phyloP scores from a whole-genome alignment of 1,140 invertebrate species.

The Chlorops oryzae region DNA sequence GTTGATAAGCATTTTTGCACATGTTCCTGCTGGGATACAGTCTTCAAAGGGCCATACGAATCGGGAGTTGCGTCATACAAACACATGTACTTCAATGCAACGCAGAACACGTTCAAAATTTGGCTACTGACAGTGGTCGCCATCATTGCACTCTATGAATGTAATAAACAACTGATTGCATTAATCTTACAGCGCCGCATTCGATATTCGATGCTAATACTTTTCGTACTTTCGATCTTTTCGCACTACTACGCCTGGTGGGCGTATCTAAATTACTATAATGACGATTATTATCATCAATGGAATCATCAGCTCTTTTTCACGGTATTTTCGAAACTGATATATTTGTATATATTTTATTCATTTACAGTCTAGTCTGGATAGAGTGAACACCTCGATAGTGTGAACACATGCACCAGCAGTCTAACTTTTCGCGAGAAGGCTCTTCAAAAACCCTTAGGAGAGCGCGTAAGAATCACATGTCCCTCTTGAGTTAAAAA shows the following conservation, averaged over 20 bases:
- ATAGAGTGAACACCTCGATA: too few relatives aligned
- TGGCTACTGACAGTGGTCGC: constrained; percentile 65
- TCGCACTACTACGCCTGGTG: constrained; percentile 82
- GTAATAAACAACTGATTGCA: constrained; percentile 57
- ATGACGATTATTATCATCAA: constrained; percentile 73
- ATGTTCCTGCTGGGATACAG: constrained; percentile 76
- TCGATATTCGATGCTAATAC: constrained; percentile 62
- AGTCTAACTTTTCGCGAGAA: too few relatives aligned
- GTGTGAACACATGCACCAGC: too few relatives aligned
- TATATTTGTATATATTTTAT: too few relatives aligned
- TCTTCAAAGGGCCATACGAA: constrained; percentile 77
- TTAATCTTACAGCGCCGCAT: constrained; percentile 55
- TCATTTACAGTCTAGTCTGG: too few relatives aligned
- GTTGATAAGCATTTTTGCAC: constrained; percentile 64
- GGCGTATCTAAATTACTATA: constrained; percentile 78
- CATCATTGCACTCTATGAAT: constrained; percentile 66
- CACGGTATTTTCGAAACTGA: too few relatives aligned
- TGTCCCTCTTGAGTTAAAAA: too few relatives aligned
- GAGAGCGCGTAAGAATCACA: too few relatives aligned
- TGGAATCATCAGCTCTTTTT: constrained; percentile 74
- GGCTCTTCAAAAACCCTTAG: too few relatives aligned
- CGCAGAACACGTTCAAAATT: constrained; percentile 67
- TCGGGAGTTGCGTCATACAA: constrained; percentile 68
- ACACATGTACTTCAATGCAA: constrained; percentile 79
- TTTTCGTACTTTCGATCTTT: constrained; percentile 66